A percentile compares a stretch with the other conserved stretches of the same genome.
These are phyloP conservation scores for Tenebrosternarchus preto DNA, from an alignment of 2,113 vertebrate species.

Conservation along the genomic window DNA sequence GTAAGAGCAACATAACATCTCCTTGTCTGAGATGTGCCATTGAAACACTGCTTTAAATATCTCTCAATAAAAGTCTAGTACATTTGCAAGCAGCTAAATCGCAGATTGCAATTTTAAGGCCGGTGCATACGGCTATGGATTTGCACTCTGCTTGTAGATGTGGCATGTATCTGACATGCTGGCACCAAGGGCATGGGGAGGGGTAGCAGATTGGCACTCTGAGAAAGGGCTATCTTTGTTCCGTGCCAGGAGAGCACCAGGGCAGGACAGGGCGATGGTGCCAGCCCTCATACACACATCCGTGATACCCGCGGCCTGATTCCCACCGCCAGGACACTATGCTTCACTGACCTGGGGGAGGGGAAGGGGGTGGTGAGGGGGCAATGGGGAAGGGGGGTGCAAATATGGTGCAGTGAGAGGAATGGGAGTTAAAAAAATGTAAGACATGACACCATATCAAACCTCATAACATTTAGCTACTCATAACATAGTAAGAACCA, in stretches of 20 bases:
- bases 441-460: not conserved
- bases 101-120: not conserved
- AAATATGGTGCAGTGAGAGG: not conserved
- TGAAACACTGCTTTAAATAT: too few relatives aligned
- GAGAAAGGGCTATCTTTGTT: conserved; percentile 50
- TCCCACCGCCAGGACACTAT: conserved; percentile 34
- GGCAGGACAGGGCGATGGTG: conserved; percentile 32
- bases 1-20: too few relatives aligned
- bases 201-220: conserved; percentile 52
- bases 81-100: too few relatives aligned
- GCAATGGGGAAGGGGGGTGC: not conserved
- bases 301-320: conserved; percentile 33
- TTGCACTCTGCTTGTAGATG: conserved; percentile 2
- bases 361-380: not conserved
- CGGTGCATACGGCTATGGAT: not conserved
- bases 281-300: conserved; percentile 41
- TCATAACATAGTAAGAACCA: not conserved
- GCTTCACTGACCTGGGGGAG: conserved; percentile 19
- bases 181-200: conserved; percentile 44
- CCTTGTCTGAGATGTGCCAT: too few relatives aligned
- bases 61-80: too few relatives aligned
- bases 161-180: conserved; percentile 18
- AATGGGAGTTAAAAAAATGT: not conserved
- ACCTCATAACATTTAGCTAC: not conserved
- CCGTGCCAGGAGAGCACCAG: conserved; percentile 46